Conservation (phyloP, 2,888 invertebrate species). For the Steinernema scapterisci region DNA sequence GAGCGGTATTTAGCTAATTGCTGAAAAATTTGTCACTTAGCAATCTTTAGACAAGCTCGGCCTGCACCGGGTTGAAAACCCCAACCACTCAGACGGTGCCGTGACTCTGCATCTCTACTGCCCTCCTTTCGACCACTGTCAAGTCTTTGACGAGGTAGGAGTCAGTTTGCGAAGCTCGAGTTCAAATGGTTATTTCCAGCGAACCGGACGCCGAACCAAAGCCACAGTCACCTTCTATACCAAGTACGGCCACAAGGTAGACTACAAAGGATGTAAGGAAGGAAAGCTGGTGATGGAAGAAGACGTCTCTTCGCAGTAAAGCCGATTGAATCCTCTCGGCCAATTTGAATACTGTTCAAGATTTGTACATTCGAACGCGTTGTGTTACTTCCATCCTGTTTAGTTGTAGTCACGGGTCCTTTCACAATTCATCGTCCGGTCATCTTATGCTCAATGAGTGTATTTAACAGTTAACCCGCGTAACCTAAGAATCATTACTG, state of each 20-base stretch:
- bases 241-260: conserved; percentile 60
- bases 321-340: neutral
- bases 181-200: conserved; percentile 30
- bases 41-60: conserved; percentile 81
- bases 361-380: conserved; percentile 7
- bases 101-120: conserved; percentile 89
- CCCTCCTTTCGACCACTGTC: conserved; percentile 86
- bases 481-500: neutral
- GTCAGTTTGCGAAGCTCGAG: neutral
- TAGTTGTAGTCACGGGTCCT: conserved; percentile 14
- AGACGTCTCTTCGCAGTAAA: conserved; percentile 19
- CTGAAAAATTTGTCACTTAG: conserved; percentile 31
- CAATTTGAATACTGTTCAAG: neutral
- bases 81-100: conserved; percentile 83
- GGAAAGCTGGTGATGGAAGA: conserved; percentile 32
- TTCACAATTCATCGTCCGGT: neutral
- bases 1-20: conserved; percentile 79
- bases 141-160: conserved; percentile 81
- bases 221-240: conserved; percentile 60
- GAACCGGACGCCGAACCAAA: conserved; percentile 44
- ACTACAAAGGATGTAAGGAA: conserved; percentile 48
- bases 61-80: conserved; percentile 92
- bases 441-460: neutral
- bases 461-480: neutral
- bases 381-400: neutral